Conservation (phyloP, 2,797 vertebrate species). For the Schizopygopsis malacanthus region DNA sequence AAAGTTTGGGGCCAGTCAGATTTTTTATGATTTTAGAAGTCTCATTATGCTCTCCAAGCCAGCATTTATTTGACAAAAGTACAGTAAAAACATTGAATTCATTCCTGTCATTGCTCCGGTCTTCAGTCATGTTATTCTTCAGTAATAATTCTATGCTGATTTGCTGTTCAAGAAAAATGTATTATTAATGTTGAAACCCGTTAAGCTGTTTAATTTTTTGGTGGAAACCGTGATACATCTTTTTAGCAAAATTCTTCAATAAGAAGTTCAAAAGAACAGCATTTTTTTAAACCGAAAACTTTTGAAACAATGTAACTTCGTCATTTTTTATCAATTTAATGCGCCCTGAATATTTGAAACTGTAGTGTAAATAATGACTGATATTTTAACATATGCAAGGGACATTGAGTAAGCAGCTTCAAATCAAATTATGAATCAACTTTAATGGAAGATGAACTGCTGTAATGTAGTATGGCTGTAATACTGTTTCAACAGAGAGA, state of each 20-base stretch:
- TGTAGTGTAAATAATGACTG: background rate
- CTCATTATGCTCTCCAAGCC: background rate
- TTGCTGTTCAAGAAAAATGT: background rate
- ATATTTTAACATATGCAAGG: background rate
- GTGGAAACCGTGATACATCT: background rate
- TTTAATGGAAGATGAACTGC: slow-evolving; percentile 33
- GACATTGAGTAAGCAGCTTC: background rate
- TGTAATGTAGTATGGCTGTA: slow-evolving; percentile 35
- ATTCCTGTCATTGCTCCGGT: background rate
- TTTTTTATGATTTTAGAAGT: background rate
- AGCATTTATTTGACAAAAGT: background rate
- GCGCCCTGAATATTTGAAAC: background rate
- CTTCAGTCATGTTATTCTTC: background rate
- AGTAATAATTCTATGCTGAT: background rate
- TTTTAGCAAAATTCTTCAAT: no score
- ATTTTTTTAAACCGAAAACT: no score
- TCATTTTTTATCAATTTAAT: no score
- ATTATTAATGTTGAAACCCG: background rate
- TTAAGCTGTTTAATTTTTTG: background rate
- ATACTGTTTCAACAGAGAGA: slow-evolving; percentile 43
- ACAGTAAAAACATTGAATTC: background rate
- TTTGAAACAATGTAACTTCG: no score
- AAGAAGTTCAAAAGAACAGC: no score
- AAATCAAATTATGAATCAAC: slow-evolving; percentile 25
- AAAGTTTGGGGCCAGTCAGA: background rate